Percentiles rank a stretch among this genome's conserved stretches.
Evolutionary conservation across 2,888 invertebrate genomes (phyloP).

Genomic region (Trissolcus japonicus): DNA sequence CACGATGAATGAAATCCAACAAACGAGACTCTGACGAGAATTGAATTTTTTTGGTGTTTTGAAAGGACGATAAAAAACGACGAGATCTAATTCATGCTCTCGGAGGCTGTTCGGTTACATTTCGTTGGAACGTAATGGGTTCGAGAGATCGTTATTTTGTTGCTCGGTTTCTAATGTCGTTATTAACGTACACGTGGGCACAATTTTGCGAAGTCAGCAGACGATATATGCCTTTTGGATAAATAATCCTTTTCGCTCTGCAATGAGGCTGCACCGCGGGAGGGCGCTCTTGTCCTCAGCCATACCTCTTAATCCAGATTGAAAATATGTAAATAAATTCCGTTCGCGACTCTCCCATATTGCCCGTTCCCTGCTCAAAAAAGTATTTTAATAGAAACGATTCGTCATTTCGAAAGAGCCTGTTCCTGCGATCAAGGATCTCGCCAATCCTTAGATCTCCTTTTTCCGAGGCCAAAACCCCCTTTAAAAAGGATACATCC

Average conservation of each 20-base stretch:
- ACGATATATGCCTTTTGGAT: conserved; percentile 57
- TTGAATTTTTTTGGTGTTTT: conserved; percentile 25
- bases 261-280: conserved; percentile 51
- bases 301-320: conserved; percentile 76
- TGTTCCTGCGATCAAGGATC: conserved; percentile 57
- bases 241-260: conserved; percentile 44
- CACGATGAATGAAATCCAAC: conserved; percentile 22
- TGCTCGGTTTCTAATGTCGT: conserved; percentile 50
- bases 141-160: conserved; percentile 36
- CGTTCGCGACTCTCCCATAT: conserved; percentile 67
- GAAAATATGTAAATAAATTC: conserved; percentile 76
- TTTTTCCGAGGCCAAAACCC: conserved; percentile 53
- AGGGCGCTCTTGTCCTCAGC: conserved; percentile 61
- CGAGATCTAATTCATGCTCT: conserved; percentile 25
- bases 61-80: conserved; percentile 18
- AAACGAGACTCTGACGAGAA: background rate
- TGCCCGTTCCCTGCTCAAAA: conserved; percentile 75
- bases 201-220: conserved; percentile 53
- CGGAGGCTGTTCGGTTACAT: background rate
- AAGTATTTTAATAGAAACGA: conserved; percentile 76
- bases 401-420: conserved; percentile 68
- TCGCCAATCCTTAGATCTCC: conserved; percentile 58
- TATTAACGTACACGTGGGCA: conserved; percentile 50
- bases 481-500: conserved; percentile 50
- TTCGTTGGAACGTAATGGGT: background rate